These are phyloP conservation scores for Theretra japonica DNA, from an alignment of 2,888 invertebrate species.

Conservation along the genomic window DNA sequence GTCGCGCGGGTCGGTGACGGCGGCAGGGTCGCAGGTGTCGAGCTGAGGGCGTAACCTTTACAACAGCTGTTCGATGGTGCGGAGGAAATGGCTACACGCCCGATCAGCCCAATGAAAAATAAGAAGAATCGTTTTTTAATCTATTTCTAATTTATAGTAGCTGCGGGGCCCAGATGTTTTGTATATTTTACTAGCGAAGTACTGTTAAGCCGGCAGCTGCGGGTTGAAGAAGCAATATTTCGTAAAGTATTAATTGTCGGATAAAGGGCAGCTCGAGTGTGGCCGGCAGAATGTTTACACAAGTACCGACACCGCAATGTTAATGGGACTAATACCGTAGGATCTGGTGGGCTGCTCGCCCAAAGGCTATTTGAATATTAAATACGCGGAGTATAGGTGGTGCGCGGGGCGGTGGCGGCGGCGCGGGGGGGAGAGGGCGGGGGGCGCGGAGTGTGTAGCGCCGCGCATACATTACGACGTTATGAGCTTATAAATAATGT, in stretches of 20 bases:
- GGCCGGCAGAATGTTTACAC: slow-evolving; percentile 52
- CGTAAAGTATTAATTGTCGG: slow-evolving; percentile 51
- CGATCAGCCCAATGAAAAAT: slow-evolving; percentile 59
- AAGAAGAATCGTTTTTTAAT: slow-evolving; percentile 61
- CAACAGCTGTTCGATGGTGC: slow-evolving; percentile 75
- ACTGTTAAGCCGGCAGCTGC: slow-evolving; percentile 58
- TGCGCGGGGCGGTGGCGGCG: slow-evolving; percentile 48
- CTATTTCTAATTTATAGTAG: slow-evolving; percentile 66
- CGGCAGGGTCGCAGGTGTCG: slow-evolving; percentile 70
- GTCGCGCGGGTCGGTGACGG: slow-evolving; percentile 69
- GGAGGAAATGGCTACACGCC: slow-evolving; percentile 67
- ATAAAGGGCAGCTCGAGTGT: slow-evolving; percentile 51
- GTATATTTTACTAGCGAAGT: slow-evolving; percentile 49
- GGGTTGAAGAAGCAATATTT: slow-evolving; percentile 43
- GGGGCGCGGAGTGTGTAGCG: slow-evolving; percentile 60
- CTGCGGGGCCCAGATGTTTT: slow-evolving; percentile 52
- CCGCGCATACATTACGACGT: slow-evolving; percentile 65
- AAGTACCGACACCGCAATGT: slow-evolving; percentile 60
- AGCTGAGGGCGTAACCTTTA: slow-evolving; percentile 77
- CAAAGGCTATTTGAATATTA: slow-evolving; percentile 79
- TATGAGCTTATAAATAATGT: slow-evolving; percentile 66
- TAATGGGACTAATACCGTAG: slow-evolving; percentile 70
- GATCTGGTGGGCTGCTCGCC: slow-evolving; percentile 65
- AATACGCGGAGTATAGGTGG: slow-evolving; percentile 46
- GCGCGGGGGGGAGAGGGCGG: slow-evolving; percentile 64